Evolutionary conservation across 2,113 vertebrate species (phyloP).

Genomic region (Ceyx cyanopectus): DNA sequence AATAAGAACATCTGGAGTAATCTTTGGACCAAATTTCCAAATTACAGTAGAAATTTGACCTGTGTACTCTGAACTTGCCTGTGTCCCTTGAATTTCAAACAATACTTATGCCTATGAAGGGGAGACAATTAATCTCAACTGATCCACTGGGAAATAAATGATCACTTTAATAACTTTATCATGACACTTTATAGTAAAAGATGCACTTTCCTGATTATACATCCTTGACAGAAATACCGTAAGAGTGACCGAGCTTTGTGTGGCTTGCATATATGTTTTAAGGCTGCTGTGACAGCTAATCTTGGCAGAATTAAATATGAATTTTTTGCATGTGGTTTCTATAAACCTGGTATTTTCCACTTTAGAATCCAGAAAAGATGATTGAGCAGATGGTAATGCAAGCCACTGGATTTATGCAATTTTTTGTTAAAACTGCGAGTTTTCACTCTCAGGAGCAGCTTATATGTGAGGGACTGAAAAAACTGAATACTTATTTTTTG

Average conservation of each 20-base stretch:
- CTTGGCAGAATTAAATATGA: constrained; percentile 72
- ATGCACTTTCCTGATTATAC: constrained; percentile 18
- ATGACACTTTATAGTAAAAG: constrained; percentile 30
- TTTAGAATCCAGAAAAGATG: constrained; percentile 72
- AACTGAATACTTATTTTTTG: constrained; percentile 54
- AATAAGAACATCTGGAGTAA: constrained; percentile 31
- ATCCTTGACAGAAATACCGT: constrained; percentile 48
- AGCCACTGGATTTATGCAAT: constrained; percentile 65
- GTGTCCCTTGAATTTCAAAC: background rate
- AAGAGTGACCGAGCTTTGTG: constrained; percentile 46
- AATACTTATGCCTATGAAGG: background rate
- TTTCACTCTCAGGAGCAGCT: constrained; percentile 36
- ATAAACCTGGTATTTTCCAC: constrained; percentile 69
- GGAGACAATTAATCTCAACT: constrained; percentile 21
- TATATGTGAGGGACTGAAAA: constrained; percentile 33
- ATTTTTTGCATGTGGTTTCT: constrained; percentile 71
- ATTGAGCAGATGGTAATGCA: constrained; percentile 72
- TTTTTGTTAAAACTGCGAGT: constrained; percentile 55
- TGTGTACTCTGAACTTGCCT: background rate
- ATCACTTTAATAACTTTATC: constrained; percentile 42
- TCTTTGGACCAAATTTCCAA: background rate
- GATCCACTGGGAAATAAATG: constrained; percentile 18
- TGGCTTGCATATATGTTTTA: constrained; percentile 58
- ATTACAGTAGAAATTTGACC: constrained; percentile 11
- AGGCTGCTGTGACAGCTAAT: constrained; percentile 71